phyloP scores from a whole-genome alignment of 2,888 invertebrate genomes.

The Caenorhabditis virilis region DNA sequence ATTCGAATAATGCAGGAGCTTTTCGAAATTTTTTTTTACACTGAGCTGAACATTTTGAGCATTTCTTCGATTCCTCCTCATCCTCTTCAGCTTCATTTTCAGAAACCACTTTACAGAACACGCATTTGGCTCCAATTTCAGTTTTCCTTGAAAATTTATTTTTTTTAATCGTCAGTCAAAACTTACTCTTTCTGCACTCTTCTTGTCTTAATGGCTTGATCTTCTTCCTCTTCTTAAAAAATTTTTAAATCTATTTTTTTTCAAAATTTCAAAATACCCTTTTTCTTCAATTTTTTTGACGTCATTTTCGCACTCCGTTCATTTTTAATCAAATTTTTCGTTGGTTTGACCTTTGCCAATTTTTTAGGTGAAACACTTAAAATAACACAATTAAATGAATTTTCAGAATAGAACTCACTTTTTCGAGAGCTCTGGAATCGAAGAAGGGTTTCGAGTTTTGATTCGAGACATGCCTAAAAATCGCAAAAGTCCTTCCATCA shows the following conservation, averaged over 20 bases:
- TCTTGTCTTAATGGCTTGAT: slow-evolving; percentile 4
- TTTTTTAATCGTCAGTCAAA: neutral
- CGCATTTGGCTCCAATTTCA: slow-evolving; percentile 1
- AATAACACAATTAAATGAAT: neutral
- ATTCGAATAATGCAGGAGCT: neutral
- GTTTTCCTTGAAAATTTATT: neutral
- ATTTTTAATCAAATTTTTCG: neutral
- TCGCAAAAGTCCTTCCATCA: neutral
- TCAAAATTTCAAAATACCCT: neutral
- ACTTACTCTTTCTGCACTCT: slow-evolving; percentile 4
- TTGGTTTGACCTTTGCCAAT: too few relatives aligned
- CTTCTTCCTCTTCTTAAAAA: neutral
- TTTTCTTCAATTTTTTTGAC: neutral
- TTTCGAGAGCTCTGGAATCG: neutral
- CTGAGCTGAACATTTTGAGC: neutral
- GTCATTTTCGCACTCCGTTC: neutral
- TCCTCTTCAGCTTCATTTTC: neutral
- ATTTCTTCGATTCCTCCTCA: neutral
- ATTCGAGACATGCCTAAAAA: too few relatives aligned
- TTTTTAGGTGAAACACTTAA: neutral
- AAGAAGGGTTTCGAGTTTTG: neutral
- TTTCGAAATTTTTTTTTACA: neutral
- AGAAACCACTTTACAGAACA: neutral
- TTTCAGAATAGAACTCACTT: neutral
- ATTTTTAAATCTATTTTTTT: neutral